phyloP scores from a whole-genome alignment of 2,888 invertebrate species.

The Leistus spinibarbis region DNA sequence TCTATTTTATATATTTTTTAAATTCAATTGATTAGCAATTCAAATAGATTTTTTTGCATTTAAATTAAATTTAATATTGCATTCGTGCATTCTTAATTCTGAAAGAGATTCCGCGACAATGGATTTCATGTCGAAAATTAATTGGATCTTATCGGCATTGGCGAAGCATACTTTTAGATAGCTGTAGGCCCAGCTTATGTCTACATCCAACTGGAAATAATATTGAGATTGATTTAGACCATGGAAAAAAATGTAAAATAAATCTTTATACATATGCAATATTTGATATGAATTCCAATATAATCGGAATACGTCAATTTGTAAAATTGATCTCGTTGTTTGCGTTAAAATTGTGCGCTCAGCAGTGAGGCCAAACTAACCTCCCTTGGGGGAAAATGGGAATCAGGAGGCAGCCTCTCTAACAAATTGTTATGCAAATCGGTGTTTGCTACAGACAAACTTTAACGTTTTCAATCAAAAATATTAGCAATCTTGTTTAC shows the following conservation, averaged over 20 bases:
- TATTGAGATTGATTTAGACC: not conserved
- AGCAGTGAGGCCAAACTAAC: slow-evolving; percentile 51
- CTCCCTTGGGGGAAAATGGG: slow-evolving; percentile 22
- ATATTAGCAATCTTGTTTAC: slow-evolving; percentile 18
- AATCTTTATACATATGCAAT: not conserved
- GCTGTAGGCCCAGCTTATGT: not conserved
- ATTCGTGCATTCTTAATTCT: not conserved
- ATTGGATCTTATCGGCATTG: not conserved
- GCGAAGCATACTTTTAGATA: not conserved
- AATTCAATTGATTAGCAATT: not conserved
- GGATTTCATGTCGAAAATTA: not conserved
- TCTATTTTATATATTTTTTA: not conserved
- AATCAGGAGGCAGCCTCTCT: slow-evolving; percentile 28
- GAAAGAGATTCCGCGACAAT: not conserved
- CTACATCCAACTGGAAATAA: not conserved
- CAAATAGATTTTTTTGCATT: not conserved
- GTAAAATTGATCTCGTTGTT: slow-evolving; percentile 57
- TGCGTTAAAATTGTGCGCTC: slow-evolving; percentile 57
- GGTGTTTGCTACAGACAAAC: slow-evolving; percentile 38
- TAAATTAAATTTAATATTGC: not conserved
- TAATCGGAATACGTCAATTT: slow-evolving; percentile 36
- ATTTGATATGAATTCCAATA: slow-evolving; percentile 32
- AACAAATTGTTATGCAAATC: slow-evolving; percentile 44
- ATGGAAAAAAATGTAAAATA: not conserved
- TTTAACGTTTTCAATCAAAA: slow-evolving; percentile 33